Percentiles rank a stretch among this genome's conserved stretches.
Conservation (phyloP, 2,113 vertebrate genomes). For the Pteruthius melanotis region DNA sequence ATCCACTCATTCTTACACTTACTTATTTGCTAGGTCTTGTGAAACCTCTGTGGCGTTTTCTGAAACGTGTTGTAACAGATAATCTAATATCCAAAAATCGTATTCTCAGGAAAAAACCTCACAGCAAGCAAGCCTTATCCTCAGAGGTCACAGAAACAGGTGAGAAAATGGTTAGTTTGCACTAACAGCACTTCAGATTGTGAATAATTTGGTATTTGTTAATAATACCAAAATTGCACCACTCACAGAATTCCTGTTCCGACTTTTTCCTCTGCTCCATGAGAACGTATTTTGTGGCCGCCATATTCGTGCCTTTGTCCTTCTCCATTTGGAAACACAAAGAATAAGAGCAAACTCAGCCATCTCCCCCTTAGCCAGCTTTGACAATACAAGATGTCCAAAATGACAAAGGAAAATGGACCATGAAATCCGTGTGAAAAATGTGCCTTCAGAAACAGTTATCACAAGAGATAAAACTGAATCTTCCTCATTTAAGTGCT, state of each 20-base stretch:
- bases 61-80: neutral
- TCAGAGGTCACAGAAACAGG: neutral
- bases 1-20: neutral
- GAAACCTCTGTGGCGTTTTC: neutral
- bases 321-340: neutral
- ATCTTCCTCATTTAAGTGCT: neutral
- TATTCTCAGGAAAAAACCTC: neutral
- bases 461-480: neutral
- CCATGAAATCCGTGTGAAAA: neutral
- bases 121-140: neutral
- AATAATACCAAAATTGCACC: no score
- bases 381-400: neutral
- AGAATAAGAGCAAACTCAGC: neutral
- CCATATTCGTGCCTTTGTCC: neutral
- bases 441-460: neutral
- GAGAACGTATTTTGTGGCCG: neutral
- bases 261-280: neutral
- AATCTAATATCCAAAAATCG: neutral
- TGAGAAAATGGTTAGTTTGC: neutral
- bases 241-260: neutral
- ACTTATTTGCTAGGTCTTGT: neutral
- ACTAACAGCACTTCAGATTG: neutral
- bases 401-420: neutral
- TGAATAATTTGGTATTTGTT: no score
- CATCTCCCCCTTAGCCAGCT: neutral